Conservation (phyloP, 2,888 invertebrate species). For the Dermolepida albohirtum region DNA sequence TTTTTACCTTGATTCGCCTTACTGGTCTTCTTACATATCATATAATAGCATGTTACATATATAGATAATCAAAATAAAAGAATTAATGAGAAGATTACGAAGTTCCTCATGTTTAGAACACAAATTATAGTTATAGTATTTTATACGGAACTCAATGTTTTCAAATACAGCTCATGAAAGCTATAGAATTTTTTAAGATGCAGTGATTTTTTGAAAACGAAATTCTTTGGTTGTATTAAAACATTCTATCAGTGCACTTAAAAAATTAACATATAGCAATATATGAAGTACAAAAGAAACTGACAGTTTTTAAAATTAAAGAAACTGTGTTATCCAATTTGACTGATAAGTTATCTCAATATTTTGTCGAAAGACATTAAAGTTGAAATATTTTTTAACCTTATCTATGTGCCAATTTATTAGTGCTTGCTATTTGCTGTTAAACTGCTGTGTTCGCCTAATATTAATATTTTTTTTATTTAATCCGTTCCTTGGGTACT, state of each 20-base stretch:
- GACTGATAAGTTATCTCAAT: slow-evolving; percentile 12
- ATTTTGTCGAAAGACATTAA: slow-evolving; percentile 17
- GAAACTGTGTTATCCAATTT: slow-evolving; percentile 1
- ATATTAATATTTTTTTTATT: slow-evolving; percentile 1
- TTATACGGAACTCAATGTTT: slow-evolving; percentile 21
- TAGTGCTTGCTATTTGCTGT: slow-evolving; percentile 16
- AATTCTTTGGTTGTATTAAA: too few relatives aligned
- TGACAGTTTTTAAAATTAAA: not conserved
- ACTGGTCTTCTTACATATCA: too few relatives aligned
- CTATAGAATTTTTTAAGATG: not conserved
- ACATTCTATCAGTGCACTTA: too few relatives aligned
- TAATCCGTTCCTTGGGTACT: slow-evolving; percentile 3
- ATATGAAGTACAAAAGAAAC: slow-evolving; percentile 16
- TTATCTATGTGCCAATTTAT: slow-evolving; percentile 16
- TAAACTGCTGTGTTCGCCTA: slow-evolving; percentile 10
- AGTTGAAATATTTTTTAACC: slow-evolving; percentile 19
- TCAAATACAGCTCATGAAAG: slow-evolving; percentile 6
- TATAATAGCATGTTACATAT: not conserved
- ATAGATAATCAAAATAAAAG: slow-evolving; percentile 5
- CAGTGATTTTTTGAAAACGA: not conserved
- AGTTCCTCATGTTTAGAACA: slow-evolving; percentile 23
- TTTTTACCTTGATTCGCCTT: too few relatives aligned
- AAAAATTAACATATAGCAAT: not conserved
- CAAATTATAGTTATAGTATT: slow-evolving; percentile 6
- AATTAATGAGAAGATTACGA: not conserved